Conservation (phyloP, 2,113 vertebrate genomes). For the Istiophorus platypterus region DNA sequence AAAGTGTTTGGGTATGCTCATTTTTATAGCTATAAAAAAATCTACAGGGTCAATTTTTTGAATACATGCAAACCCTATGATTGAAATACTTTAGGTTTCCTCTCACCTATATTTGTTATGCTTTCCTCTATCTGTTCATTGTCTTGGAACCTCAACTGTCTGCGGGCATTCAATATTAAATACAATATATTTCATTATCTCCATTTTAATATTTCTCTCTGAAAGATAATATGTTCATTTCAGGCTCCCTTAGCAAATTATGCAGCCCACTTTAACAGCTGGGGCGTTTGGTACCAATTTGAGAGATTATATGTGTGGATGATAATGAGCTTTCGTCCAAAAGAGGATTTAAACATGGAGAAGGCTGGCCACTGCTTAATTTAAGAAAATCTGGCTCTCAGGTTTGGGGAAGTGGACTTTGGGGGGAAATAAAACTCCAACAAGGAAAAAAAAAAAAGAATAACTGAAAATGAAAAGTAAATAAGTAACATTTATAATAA, state of each 20-base stretch:
- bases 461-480: slow-evolving; percentile 31
- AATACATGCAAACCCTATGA: neutral
- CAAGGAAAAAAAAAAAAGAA: neutral
- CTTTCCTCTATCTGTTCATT: slow-evolving; percentile 5
- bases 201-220: slow-evolving; percentile 55
- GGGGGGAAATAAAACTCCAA: slow-evolving; percentile 3
- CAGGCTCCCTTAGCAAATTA: slow-evolving; percentile 66
- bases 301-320: slow-evolving; percentile 81
- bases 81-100: neutral
- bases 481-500: slow-evolving; percentile 49
- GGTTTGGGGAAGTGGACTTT: slow-evolving; percentile 50
- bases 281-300: slow-evolving; percentile 74
- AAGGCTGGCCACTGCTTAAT: slow-evolving; percentile 66
- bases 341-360: slow-evolving; percentile 80
- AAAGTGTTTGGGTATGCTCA: too few species aligned
- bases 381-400: slow-evolving; percentile 69
- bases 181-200: slow-evolving; percentile 44
- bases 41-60: neutral
- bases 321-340: slow-evolving; percentile 82
- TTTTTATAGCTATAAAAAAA: too few species aligned
- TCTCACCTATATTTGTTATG: slow-evolving; percentile 16
- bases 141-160: slow-evolving; percentile 13
- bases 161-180: slow-evolving; percentile 50
- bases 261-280: slow-evolving; percentile 65
- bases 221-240: slow-evolving; percentile 65